Evolutionary conservation across 1,140 invertebrate species (phyloP), one percentile per base, ranked within the genome.

Genomic region (Vanessa tameamea): DNA sequence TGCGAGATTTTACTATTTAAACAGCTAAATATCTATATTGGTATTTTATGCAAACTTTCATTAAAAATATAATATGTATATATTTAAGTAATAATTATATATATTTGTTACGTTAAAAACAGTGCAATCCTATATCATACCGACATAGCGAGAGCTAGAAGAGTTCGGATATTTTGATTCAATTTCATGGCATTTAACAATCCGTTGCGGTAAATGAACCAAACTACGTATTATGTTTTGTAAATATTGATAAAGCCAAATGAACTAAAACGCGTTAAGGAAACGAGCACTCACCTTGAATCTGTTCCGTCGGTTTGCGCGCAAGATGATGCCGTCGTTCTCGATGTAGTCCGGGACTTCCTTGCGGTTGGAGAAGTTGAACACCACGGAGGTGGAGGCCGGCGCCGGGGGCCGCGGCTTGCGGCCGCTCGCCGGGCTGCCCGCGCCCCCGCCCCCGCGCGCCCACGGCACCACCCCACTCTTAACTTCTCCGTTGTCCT

Each of bases 341-440:
- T 97, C 96, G 86, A 98, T 97, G 91, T 98, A 97, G 94, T 97
- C 96, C 63, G 97, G 97, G 77, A 97, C 96, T 79, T 96, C 96
- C 87, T 96, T 96, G 79, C 96, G 94, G 87, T 95, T 94, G 77
- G 95, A 96, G 91, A 98, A 98, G 92, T 98, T 97, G 90, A 98
- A 98, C 63, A 98, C 96, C 91, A 97, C 96, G 12, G 96, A 95
- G 78, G 95, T 97, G 88, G 94, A 93, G 82, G 85, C 78, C 31
- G 87, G 84, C 69, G 81, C 74, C 13, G 85, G 78, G 14, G 80
- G 75, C 13, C 82, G 83, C 57, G 68, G 73, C 71, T 80, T 73
- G 64, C 78, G 71, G 37, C 13, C 69, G 61, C 14, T 37, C 53
- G 55, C 69, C 53, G 57, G 26, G 64, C 47, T 75, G 73, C 75